These are phyloP conservation scores for Epinephelus malabaricus DNA, from an alignment of 2,797 vertebrate genomes.

Conservation along the genomic window DNA sequence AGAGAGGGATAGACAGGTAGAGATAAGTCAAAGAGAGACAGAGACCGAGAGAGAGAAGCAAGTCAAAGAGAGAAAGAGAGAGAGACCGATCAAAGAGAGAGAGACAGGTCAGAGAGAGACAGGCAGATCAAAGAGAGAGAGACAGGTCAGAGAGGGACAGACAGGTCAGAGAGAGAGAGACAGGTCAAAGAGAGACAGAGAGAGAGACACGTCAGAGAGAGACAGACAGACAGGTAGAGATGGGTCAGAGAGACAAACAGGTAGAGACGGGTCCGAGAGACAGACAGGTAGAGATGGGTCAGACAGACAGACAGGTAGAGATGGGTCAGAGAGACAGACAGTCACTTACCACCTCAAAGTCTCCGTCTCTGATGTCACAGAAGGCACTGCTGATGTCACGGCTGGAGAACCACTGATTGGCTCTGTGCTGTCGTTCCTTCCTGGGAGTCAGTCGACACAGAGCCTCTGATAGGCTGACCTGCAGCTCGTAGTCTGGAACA, in stretches of 20 bases:
- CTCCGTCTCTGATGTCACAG: conserved; percentile 66
- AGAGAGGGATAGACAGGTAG: conserved; percentile 67
- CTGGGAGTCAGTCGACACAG: conserved; percentile 75
- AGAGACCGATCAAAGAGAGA: too few relatives aligned
- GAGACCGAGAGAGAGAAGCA: too few relatives aligned
- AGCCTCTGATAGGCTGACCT: conserved; percentile 77
- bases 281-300: not conserved
- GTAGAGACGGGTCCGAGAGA: not conserved
- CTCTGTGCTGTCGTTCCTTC: conserved; percentile 51
- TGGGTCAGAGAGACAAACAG: too few relatives aligned
- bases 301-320: not conserved
- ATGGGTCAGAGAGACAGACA: not conserved
- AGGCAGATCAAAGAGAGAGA: too few relatives aligned
- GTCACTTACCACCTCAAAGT: conserved; percentile 77
- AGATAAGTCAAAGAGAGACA: too few relatives aligned
- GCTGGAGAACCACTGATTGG: conserved; percentile 71
- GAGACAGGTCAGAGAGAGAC: too few relatives aligned
- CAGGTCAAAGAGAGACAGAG: too few relatives aligned
- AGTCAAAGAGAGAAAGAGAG: too few relatives aligned
- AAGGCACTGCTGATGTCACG: conserved; percentile 63
- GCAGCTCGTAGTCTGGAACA: conserved; percentile 78
- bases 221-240: too few relatives aligned
- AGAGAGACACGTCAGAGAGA: too few relatives aligned
- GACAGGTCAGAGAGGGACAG: too few relatives aligned
- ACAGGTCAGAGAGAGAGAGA: too few relatives aligned